Evolutionary conservation across 2,888 invertebrate species (phyloP).

Genomic region (Hypselothyrea guttata): DNA sequence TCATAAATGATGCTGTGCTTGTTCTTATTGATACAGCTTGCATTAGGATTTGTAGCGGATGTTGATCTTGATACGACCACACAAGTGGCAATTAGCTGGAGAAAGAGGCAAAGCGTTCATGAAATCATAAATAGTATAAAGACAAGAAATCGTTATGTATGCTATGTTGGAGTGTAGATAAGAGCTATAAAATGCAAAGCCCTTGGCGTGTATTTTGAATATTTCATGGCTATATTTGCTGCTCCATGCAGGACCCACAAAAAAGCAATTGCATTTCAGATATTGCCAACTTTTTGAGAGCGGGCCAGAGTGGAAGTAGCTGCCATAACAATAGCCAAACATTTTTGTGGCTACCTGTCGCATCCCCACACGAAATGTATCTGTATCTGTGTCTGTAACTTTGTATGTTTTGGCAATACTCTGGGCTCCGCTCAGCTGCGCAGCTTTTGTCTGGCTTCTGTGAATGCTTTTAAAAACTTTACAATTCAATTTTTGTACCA

Average conservation of each 20-base stretch:
- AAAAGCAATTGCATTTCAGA: constrained; percentile 45
- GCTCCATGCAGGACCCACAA: constrained; percentile 48
- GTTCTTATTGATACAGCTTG: constrained; percentile 23
- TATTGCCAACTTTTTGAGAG: constrained; percentile 13
- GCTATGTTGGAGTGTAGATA: constrained; percentile 17
- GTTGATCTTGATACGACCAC: constrained; percentile 56
- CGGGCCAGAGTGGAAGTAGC: background rate
- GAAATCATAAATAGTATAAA: constrained; percentile 30
- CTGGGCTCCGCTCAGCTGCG: constrained; percentile 10
- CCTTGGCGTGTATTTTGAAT: constrained; percentile 56
- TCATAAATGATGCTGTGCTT: constrained; percentile 23
- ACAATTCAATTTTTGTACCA: constrained; percentile 67
- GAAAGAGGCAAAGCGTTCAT: constrained; percentile 9
- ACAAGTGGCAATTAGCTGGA: constrained; percentile 61
- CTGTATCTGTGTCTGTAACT: constrained; percentile 11
- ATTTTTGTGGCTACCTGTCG: constrained; percentile 55
- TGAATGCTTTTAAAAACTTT: constrained; percentile 61
- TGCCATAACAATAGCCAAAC: constrained; percentile 40
- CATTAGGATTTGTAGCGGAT: constrained; percentile 30
- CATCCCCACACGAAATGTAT: constrained; percentile 24
- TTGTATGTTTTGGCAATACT: constrained; percentile 9
- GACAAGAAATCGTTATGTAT: constrained; percentile 1
- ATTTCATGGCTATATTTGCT: no score
- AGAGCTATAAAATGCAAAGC: constrained; percentile 26
- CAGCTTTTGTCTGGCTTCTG: constrained; percentile 49